Base-by-base conservation (phyloP, 2,113 vertebrate genomes). In the Platysteira castanea region DNA sequence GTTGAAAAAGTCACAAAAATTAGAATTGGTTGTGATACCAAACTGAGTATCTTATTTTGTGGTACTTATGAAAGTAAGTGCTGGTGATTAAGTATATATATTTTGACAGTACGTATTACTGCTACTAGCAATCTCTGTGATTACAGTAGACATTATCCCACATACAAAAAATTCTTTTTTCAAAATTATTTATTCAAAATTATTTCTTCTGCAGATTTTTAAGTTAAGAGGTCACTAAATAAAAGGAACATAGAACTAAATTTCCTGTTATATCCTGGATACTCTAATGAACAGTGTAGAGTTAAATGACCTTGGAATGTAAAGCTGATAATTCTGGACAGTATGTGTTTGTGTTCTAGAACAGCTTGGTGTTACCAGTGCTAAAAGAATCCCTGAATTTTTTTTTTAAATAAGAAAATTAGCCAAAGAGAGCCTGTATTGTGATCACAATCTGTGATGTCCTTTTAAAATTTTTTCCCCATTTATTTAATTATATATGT, bases 1-100 rank as follows among this genome's bases (percentile, higher is more conserved):
- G 84, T 95, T 89, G 53, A 94, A 97, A 96, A 94, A 93, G 93
- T 94, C 87, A 93, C 42, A 87, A 73, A 90, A 96, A 89, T 79
- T 82, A 91, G 80, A 75, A 85, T 91, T 83, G 30, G 33, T 87
- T 88, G 47, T 91, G 60, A 54, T 63, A 63, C 74, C 47, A 68
- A 61, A 81, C 16, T 52, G 24, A 53, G 5, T 70, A 7, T 87
- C 67, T 82, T 82, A 46, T 70, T 71, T n/a, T 59, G 9, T 68
- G 19, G 17, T 80, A 31, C 19, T 80, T 59, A 61, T 42, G 33
- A 63, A 89, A 81, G 15, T 37, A 67, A 69, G 13, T 5, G 1
- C 44, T 76, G 26, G 70, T 42, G n/a, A 76, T 74, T 17, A 56
- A 54, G 23, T 46, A 37, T 44, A 27, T 13, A 11, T 52, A 50